Evolutionary conservation across 1,140 invertebrate genomes (phyloP), one percentile per base, ranked within the genome.

Genomic region (Ericerus pela): DNA sequence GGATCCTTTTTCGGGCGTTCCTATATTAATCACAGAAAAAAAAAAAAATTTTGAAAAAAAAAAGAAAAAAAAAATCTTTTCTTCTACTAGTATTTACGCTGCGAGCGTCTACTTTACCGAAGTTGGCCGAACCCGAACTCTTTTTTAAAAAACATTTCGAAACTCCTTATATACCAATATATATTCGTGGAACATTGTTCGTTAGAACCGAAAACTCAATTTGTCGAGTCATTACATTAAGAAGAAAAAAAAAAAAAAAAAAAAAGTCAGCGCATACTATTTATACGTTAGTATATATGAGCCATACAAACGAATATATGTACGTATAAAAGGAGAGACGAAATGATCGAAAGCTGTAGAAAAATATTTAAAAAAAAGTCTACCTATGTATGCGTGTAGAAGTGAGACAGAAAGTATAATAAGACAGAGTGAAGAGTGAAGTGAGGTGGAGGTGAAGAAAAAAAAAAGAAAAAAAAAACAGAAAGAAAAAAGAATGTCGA

Each of bases 11-110:
- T n/a, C n/a, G n/a, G n/a, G n/a, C n/a, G n/a, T n/a, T n/a, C n/a
- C n/a, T 47, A 47, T 47, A 47, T 47, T 47, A 47, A 47, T 47
- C 41, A 47, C 41, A 47, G n/a, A n/a, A n/a, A n/a, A n/a, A n/a
- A n/a, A n/a, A n/a, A n/a, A n/a, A n/a, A n/a, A n/a, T n/a, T n/a
- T n/a, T n/a, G n/a, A n/a, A n/a, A n/a, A n/a, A n/a, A n/a, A n/a
- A n/a, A n/a, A n/a, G n/a, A n/a, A n/a, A n/a, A n/a, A n/a, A n/a
- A 47, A 47, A 47, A 24, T 47, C 41, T 33, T 33, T 33, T n/a
- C 26, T 47, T 47, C 41, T 18, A 18, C 41, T 47, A 24, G 20
- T 47, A 47, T 47, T 47, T 47, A 47, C 41, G 41, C 41, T 47
- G 41, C 20, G 41, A 47, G 41, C 41, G 41, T 47, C 26, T 47